Evolutionary conservation across 2,113 vertebrate genomes (phyloP).

Genomic region (Electrona antarctica): DNA sequence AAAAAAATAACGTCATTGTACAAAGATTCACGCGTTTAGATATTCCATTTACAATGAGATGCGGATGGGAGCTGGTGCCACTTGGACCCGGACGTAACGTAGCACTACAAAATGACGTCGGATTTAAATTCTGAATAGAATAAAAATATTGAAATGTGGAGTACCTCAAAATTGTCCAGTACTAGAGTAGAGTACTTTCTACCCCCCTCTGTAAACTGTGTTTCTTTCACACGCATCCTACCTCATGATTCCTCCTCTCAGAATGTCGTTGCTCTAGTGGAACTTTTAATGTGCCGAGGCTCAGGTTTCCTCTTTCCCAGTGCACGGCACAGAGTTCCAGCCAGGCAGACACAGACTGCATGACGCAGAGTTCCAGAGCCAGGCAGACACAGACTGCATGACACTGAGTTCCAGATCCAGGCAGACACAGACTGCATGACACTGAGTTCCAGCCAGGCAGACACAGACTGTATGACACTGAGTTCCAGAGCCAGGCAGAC

Average conservation of each 20-base stretch:
- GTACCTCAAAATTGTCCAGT: too few species aligned
- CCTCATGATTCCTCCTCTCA: conserved; percentile 66
- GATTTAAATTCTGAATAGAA: too few species aligned
- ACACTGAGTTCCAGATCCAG: conserved; percentile 57
- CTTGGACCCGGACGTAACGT: too few species aligned
- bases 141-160: too few species aligned
- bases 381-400: conserved; percentile 66
- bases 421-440: conserved; percentile 64
- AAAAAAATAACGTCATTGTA: too few species aligned
- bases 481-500: too few species aligned
- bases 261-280: conserved; percentile 78
- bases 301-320: conserved; percentile 71
- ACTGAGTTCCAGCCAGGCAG: too few species aligned
- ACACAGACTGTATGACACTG: too few species aligned
- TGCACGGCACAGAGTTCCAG: conserved; percentile 49
- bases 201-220: neutral
- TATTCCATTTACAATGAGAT: too few species aligned
- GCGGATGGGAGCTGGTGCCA: too few species aligned
- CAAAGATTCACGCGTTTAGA: too few species aligned
- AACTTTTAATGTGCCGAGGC: conserved; percentile 78
- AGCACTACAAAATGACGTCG: too few species aligned
- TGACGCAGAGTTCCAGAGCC: conserved; percentile 58
- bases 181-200: neutral
- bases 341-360: conserved; percentile 65
- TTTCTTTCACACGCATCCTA: conserved; percentile 41